These are phyloP conservation scores for Oppia nitens DNA, from an alignment of 1,140 invertebrate species.

Conservation along the genomic window DNA sequence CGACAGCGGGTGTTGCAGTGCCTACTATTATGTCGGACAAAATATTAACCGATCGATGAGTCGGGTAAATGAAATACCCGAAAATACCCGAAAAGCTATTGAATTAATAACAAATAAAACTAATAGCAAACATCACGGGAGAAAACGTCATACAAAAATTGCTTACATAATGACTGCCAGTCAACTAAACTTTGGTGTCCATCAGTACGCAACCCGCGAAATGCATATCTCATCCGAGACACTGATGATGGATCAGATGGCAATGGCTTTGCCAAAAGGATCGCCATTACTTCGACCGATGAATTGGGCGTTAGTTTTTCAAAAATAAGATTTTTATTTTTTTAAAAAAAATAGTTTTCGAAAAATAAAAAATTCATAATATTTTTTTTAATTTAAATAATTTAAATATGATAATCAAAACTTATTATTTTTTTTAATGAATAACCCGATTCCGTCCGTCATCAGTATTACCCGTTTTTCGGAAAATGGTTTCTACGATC, in stretches of 20 bases:
- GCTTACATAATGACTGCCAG: not conserved
- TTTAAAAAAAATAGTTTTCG: not conserved
- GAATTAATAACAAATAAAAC: not conserved
- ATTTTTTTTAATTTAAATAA: not conserved
- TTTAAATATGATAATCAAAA: not conserved
- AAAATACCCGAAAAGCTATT: not conserved
- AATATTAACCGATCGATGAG: not conserved
- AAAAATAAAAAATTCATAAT: not conserved
- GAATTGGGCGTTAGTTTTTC: not conserved
- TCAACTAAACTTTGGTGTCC: not conserved
- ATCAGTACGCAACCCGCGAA: not conserved
- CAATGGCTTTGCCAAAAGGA: constrained; percentile 2
- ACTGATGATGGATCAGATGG: not conserved
- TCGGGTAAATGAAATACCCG: not conserved
- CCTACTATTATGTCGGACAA: not conserved
- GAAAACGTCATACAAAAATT: no score
- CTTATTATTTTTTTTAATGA: not conserved
- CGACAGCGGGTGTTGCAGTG: not conserved
- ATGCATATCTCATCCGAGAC: constrained; percentile 3
- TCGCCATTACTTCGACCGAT: not conserved
- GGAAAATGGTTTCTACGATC: not conserved
- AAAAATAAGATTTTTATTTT: not conserved
- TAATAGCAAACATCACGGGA: no score
- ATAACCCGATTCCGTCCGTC: no score
- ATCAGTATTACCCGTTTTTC: not conserved